phyloP scores from a whole-genome alignment of 2,888 invertebrate genomes.

The Acleris sparsana region DNA sequence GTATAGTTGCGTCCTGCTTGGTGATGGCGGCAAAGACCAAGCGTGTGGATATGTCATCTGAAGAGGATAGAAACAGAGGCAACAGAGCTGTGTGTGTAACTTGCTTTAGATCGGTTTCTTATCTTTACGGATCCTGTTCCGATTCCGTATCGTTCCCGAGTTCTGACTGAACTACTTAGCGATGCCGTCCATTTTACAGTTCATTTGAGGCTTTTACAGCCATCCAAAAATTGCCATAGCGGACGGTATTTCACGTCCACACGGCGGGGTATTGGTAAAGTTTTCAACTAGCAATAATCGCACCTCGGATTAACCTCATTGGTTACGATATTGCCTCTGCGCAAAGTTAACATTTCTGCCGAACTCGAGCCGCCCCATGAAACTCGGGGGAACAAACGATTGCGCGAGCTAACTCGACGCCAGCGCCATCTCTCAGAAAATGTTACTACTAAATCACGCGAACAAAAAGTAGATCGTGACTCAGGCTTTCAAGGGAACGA shows the following conservation, averaged over 20 bases:
- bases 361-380: not conserved
- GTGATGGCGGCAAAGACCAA: too few relatives aligned
- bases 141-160: too few relatives aligned
- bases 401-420: slow-evolving; percentile 49
- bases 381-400: slow-evolving; percentile 44
- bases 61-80: too few relatives aligned
- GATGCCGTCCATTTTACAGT: too few relatives aligned
- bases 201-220: slow-evolving; percentile 77
- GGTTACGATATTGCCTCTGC: slow-evolving; percentile 96
- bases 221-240: slow-evolving; percentile 94
- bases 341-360: slow-evolving; percentile 85
- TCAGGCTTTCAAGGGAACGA: slow-evolving; percentile 16
- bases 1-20: too few relatives aligned
- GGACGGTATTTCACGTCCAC: slow-evolving; percentile 94
- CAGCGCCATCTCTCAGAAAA: slow-evolving; percentile 52
- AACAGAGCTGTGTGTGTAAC: too few relatives aligned
- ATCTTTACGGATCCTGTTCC: too few relatives aligned
- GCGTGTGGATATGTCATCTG: too few relatives aligned
- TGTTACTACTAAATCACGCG: slow-evolving; percentile 19
- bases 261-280: slow-evolving; percentile 96
- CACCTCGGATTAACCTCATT: slow-evolving; percentile 95
- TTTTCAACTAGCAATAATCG: slow-evolving; percentile 97
- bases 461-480: slow-evolving; percentile 25
- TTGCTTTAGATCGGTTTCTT: too few relatives aligned
- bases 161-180: too few relatives aligned